A percentile compares a stretch with the other conserved stretches of the same genome.
These are phyloP conservation scores for Ginglymostoma cirratum DNA, from an alignment of 2,113 vertebrate species.

Conservation along the genomic window DNA sequence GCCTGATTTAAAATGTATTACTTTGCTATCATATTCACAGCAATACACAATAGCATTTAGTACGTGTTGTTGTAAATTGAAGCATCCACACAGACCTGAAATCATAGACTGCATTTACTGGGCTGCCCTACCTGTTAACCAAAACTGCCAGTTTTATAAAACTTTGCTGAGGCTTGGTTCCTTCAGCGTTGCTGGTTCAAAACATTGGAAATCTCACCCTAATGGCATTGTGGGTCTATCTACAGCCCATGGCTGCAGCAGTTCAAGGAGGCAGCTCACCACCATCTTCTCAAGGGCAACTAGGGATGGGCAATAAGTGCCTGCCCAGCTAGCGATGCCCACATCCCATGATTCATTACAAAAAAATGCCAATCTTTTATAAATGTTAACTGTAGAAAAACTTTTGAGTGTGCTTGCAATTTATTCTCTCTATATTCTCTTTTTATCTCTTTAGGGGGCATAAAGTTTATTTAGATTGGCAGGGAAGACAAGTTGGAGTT, in stretches of 20 bases:
- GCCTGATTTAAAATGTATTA: neutral
- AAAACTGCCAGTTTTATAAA: neutral
- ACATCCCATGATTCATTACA: no score
- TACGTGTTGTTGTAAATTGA: neutral
- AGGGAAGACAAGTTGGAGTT: neutral
- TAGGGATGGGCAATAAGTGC: no score
- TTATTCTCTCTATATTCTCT: neutral
- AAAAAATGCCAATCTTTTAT: neutral
- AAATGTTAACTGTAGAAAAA: neutral
- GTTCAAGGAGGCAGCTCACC: no score
- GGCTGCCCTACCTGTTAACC: neutral
- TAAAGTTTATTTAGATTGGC: neutral
- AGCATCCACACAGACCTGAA: neutral
- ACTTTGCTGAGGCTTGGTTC: neutral
- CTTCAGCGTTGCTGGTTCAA: no score
- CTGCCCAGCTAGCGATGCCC: no score
- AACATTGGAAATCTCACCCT: no score
- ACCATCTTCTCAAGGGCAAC: no score
- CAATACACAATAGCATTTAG: neutral
- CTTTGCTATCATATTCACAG: neutral
- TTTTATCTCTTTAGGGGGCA: neutral
- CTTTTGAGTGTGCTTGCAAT: neutral
- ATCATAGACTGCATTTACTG: neutral
- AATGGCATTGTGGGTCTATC: no score
- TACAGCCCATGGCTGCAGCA: no score